A percentile compares a stretch with the other conserved stretches of the same genome.
Conservation (phyloP, 2,888 invertebrate species). For the Hemicrepidius hirtus region DNA sequence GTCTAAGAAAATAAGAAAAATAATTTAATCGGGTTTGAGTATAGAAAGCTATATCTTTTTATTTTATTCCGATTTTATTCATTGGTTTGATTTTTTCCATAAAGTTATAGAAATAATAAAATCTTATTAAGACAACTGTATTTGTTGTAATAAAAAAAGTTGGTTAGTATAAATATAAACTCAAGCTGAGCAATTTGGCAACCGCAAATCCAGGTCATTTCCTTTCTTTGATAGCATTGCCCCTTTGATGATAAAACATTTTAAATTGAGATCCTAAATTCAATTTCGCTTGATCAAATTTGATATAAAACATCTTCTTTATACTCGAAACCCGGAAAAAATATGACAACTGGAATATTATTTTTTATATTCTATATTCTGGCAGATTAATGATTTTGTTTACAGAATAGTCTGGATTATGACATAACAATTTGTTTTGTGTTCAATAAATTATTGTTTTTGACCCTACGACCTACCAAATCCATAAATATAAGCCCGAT, state of each 20-base stretch:
- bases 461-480: constrained; percentile 6
- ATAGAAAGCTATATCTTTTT: too few species aligned
- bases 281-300: background rate
- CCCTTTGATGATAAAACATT: constrained; percentile 1
- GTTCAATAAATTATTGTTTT: constrained; percentile 3
- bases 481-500: constrained; percentile 1
- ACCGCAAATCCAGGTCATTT: background rate
- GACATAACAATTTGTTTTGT: constrained; percentile 7
- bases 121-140: too few species aligned
- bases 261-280: constrained; percentile 9
- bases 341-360: background rate
- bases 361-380: constrained; percentile 10
- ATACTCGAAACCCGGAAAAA: too few species aligned
- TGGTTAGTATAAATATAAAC: too few species aligned
- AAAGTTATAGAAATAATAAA: too few species aligned
- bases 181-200: too few species aligned
- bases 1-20: too few species aligned
- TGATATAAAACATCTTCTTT: background rate
- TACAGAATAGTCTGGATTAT: constrained; percentile 18
- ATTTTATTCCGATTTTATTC: too few species aligned
- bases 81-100: background rate
- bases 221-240: background rate
- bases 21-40: too few species aligned
- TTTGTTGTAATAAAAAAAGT: too few species aligned
- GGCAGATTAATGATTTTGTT: constrained; percentile 26